Conservation (phyloP, 2,888 invertebrate genomes). For the Halictus ligatus region DNA sequence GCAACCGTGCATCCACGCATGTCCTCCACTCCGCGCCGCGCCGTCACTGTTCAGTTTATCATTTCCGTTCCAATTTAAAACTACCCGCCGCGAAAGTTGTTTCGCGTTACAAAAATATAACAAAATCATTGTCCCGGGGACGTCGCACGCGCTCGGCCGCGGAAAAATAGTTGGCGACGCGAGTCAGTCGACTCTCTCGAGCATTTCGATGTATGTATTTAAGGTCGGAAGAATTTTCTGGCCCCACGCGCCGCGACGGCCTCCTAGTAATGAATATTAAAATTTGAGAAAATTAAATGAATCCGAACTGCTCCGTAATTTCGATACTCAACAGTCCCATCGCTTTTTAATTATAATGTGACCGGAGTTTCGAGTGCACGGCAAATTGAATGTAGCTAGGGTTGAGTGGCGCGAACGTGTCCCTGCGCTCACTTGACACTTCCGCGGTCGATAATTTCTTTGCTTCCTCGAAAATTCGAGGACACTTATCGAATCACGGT, state of each 20-base stretch:
- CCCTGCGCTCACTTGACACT: background rate
- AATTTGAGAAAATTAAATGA: conserved; percentile 7
- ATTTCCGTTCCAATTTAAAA: conserved; percentile 56
- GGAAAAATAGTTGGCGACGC: background rate
- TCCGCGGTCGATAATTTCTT: background rate
- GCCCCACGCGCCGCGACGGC: background rate
- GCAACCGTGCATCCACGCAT: conserved; percentile 33
- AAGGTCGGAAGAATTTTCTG: background rate
- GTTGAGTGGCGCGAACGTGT: background rate
- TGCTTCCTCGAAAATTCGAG: background rate
- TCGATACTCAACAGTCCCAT: conserved; percentile 6
- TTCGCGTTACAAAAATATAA: conserved; percentile 14
- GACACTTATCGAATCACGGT: background rate
- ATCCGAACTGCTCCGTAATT: conserved; percentile 4
- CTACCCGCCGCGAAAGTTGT: conserved; percentile 17
- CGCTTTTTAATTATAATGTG: conserved; percentile 7
- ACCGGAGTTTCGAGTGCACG: background rate
- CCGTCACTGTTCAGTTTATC: conserved; percentile 42
- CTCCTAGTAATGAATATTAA: conserved; percentile 9
- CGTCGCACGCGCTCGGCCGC: background rate
- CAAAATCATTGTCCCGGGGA: conserved; percentile 1
- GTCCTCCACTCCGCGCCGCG: background rate
- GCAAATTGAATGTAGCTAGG: conserved; percentile 1
- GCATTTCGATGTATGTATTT: background rate
- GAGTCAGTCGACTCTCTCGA: background rate